Conservation (phyloP, 2,113 vertebrate species). For the Melanotaenia duboulayi region DNA sequence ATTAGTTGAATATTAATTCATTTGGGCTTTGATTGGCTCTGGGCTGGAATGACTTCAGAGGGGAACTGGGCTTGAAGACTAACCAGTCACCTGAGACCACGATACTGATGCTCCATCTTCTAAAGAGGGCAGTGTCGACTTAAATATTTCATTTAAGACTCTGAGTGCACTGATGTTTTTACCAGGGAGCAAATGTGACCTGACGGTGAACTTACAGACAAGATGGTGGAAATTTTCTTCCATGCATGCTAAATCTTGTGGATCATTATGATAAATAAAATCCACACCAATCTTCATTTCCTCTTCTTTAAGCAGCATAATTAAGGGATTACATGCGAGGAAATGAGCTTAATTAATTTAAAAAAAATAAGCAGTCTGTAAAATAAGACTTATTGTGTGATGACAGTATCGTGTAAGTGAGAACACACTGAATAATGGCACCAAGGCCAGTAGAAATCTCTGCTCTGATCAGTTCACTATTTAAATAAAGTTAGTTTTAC, state of each 20-base stretch:
- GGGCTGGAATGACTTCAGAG: slow-evolving; percentile 80
- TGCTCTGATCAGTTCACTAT: background rate
- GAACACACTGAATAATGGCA: background rate
- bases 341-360: background rate
- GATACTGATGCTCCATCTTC: slow-evolving; percentile 15
- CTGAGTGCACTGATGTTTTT: slow-evolving; percentile 7
- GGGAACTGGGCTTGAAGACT: slow-evolving; percentile 68
- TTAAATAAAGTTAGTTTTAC: no score
- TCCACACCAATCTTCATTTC: background rate
- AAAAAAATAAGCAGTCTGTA: background rate
- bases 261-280: background rate
- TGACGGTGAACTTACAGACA: slow-evolving; percentile 33
- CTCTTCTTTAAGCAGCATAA: background rate
- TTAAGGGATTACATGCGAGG: background rate
- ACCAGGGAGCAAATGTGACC: slow-evolving; percentile 8
- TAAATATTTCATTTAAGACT: slow-evolving; percentile 23
- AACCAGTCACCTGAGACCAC: slow-evolving; percentile 68
- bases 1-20: slow-evolving; percentile 81
- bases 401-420: background rate
- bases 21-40: slow-evolving; percentile 78
- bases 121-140: background rate
- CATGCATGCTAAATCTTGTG: background rate
- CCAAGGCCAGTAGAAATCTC: background rate
- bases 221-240: background rate
- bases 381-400: background rate